Conservation (phyloP, 2,113 vertebrate genomes). For the Sapayoa aenigma region DNA sequence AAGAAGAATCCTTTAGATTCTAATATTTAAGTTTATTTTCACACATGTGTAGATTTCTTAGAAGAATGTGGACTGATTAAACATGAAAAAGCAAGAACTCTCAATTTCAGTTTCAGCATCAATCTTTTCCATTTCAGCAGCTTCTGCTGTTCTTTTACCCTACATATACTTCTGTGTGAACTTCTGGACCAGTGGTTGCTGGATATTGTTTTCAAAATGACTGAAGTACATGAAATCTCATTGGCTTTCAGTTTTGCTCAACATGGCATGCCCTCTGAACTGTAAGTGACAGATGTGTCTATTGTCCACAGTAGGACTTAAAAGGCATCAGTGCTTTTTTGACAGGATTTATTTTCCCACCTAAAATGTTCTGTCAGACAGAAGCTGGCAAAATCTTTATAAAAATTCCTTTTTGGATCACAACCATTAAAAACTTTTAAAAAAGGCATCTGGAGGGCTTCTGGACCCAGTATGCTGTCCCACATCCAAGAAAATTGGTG, state of each 20-base stretch:
- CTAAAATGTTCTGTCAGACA: slow-evolving; percentile 41
- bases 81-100: not conserved
- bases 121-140: not conserved
- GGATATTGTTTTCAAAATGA: slow-evolving; percentile 21
- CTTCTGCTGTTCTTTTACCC: not conserved
- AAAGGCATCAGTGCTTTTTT: slow-evolving; percentile 50
- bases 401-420: slow-evolving; percentile 12
- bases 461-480: not conserved
- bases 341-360: slow-evolving; percentile 51
- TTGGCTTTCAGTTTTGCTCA: slow-evolving; percentile 54
- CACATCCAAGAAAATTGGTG: not conserved
- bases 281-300: slow-evolving; percentile 30
- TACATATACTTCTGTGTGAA: not conserved
- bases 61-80: not conserved
- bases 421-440: not conserved
- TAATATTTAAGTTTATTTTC: not conserved
- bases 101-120: not conserved
- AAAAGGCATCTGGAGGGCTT: not conserved
- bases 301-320: slow-evolving; percentile 51
- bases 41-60: not conserved
- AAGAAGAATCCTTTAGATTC: not conserved
- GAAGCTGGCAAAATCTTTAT: not conserved
- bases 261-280: not conserved
- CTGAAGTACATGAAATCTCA: slow-evolving; percentile 2
- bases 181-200: not conserved